A percentile compares a stretch with the other conserved stretches of the same genome.
Evolutionary conservation across 2,888 invertebrate genomes (phyloP).

Genomic region (Drosophila picticornis): DNA sequence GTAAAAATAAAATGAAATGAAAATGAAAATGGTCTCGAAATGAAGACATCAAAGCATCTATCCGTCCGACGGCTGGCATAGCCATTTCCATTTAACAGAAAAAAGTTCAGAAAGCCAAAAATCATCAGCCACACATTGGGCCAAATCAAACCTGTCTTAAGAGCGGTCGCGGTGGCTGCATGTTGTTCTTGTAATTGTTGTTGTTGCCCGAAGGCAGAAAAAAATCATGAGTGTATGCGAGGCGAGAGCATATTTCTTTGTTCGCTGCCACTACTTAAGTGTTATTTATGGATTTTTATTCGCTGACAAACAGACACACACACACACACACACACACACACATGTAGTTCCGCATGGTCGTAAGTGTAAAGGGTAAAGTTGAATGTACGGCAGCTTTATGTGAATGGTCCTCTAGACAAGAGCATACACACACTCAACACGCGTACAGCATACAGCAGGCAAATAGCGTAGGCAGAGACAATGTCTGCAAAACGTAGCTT

Average conservation of each 20-base stretch:
- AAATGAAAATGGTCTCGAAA: constrained; percentile 23
- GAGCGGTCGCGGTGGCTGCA: constrained; percentile 14
- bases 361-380: constrained; percentile 55
- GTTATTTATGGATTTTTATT: constrained; percentile 65
- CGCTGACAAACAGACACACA: constrained; percentile 25
- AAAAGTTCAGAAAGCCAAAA: constrained; percentile 36
- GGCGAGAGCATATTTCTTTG: constrained; percentile 55
- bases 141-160: constrained; percentile 48
- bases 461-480: not conserved
- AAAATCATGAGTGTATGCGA: constrained; percentile 1
- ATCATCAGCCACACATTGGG: constrained; percentile 43
- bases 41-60: constrained; percentile 49
- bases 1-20: constrained; percentile 13
- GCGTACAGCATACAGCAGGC: constrained; percentile 11
- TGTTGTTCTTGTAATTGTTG: constrained; percentile 5
- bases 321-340: not conserved
- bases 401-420: constrained; percentile 54
- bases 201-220: constrained; percentile 4
- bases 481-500: constrained; percentile 22
- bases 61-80: constrained; percentile 1
- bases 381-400: constrained; percentile 54
- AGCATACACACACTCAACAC: constrained; percentile 51
- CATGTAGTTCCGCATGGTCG: constrained; percentile 2
- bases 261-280: constrained; percentile 55
- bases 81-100: constrained; percentile 33